These are phyloP conservation scores for Pangasius djambal DNA, from an alignment of 2,797 vertebrate species.

Conservation along the genomic window DNA sequence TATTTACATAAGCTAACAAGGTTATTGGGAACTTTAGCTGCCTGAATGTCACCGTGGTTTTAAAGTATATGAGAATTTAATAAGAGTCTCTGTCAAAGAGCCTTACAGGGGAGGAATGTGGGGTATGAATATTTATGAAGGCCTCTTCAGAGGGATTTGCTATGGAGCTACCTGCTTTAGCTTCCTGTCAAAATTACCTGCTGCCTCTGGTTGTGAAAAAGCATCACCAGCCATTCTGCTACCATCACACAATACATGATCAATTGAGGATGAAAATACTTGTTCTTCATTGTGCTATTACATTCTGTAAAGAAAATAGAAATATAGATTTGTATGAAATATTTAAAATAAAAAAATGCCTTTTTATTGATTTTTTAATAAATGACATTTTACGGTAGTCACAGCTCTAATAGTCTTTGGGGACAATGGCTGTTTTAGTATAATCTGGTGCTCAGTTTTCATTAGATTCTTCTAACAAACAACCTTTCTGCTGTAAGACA, in stretches of 20 bases:
- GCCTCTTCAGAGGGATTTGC: conserved; percentile 70
- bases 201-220: conserved; percentile 55
- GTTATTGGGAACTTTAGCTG: conserved; percentile 72
- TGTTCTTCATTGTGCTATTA: conserved; percentile 27
- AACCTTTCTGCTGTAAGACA: no score
- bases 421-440: background rate
- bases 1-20: conserved; percentile 77
- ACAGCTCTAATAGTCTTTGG: background rate
- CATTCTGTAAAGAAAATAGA: background rate
- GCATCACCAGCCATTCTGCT: conserved; percentile 39
- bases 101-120: conserved; percentile 68
- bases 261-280: conserved; percentile 38
- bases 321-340: background rate
- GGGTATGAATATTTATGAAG: conserved; percentile 75
- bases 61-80: conserved; percentile 73
- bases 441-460: background rate
- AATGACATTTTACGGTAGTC: background rate
- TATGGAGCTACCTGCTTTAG: conserved; percentile 71
- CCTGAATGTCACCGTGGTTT: conserved; percentile 73
- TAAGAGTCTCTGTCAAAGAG: conserved; percentile 73
- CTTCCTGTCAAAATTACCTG: conserved; percentile 59
- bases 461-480: background rate
- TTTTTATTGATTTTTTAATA: background rate
- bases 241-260: conserved; percentile 40
- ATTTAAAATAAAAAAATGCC: background rate